Percentiles rank a stretch among this genome's conserved stretches.
phyloP scores from a whole-genome alignment of 2,797 vertebrate genomes.

The Manis javanica region DNA sequence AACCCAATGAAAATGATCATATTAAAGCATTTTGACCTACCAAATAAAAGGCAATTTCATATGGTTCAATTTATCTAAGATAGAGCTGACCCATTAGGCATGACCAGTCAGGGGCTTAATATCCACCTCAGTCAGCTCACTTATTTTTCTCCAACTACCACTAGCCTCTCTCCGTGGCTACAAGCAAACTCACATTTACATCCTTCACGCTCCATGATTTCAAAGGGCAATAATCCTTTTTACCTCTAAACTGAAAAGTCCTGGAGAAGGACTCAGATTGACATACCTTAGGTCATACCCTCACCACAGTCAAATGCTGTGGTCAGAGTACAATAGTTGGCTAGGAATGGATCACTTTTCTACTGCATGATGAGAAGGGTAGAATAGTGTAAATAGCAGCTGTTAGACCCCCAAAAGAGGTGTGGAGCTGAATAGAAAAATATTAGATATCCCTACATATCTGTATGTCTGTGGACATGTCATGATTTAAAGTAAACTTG shows the following conservation, averaged over 20 bases:
- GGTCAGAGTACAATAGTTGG: not conserved
- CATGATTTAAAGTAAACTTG: not conserved
- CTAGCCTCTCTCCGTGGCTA: not conserved
- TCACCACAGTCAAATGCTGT: not conserved
- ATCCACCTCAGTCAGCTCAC: not conserved
- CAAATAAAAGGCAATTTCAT: not conserved
- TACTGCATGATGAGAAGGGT: not conserved
- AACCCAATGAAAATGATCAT: not conserved
- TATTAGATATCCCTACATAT: not conserved
- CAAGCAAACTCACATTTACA: not conserved
- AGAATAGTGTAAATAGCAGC: not conserved
- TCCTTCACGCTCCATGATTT: not conserved
- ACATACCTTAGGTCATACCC: not conserved
- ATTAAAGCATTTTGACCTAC: not conserved
- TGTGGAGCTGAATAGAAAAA: not conserved
- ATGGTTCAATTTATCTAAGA: not conserved
- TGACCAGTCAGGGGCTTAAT: not conserved
- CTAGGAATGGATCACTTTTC: not conserved
- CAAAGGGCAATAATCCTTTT: not conserved
- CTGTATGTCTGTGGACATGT: not conserved
- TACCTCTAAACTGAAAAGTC: constrained; percentile 21
- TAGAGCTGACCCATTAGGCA: not conserved
- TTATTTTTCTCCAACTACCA: not conserved
- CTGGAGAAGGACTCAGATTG: not conserved
- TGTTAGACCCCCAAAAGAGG: not conserved